Base-by-base conservation (phyloP, 2,888 invertebrate species). In the Phalangium opilio region DNA sequence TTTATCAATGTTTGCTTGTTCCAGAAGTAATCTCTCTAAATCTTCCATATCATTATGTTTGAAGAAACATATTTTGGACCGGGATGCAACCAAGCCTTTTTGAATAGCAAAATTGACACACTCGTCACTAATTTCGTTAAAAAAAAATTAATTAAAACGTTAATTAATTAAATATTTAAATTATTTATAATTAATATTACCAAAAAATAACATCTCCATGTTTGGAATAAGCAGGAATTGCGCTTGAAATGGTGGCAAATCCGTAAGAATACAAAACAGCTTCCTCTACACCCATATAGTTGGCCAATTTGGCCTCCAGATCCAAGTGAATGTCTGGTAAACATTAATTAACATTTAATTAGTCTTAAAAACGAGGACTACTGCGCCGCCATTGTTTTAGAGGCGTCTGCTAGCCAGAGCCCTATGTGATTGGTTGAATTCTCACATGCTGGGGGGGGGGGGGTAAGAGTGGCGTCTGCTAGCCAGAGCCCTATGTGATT, bases 211-310 rank as follows among this genome's bases (percentile, higher is more conserved):
- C 72, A 65, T 96, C 95, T 15, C 77, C 79, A 43, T 79, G 76
- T 62, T 95, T 96, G 34, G 91, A 79, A 68, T 95, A 96, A 0
- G 95, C 85, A 1, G 91, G 86, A 60, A 96, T 89, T 1, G 91
- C 91, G 63, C 90, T 91, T 0, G 95, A 83, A 41, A 91, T 75
- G 0, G 95, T 86, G 1, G 90, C 85, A 64, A 95, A 96, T 1
- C 91, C 93, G 64, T 93, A 96, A 0, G 93, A 89, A 64, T 96
- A 96, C 4, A 95, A 78, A 55, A 90, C 84, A 1, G 90, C 83
- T 62, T 93, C 91, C 65, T 95, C 91, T 56, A 80, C 76, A 32
- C 77, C 71, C 72, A 91, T 75, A 63, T 89, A 95, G 50, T 78
- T 75, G 0, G 90, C 85, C 43, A 93, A 65, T 17, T 78, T 75